Percentiles rank a stretch among this genome's conserved stretches.
Evolutionary conservation across 2,113 vertebrate species (phyloP).

Genomic region (Gallinago undulata): DNA sequence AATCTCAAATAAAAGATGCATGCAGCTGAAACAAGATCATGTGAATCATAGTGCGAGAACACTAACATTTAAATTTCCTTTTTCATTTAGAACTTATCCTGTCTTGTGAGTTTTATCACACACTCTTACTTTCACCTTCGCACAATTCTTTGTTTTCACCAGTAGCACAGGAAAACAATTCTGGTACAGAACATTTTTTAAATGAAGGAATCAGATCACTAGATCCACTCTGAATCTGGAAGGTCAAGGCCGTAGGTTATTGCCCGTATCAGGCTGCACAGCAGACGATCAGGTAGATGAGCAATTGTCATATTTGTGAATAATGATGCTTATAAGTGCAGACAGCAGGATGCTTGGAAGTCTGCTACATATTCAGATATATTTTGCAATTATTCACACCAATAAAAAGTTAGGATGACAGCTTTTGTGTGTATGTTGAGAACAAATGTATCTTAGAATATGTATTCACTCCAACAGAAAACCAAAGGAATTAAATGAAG

Average conservation of each 20-base stretch:
- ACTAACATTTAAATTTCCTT: not conserved
- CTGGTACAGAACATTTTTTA: not conserved
- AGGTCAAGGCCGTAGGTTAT: not conserved
- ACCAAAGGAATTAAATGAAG: not conserved
- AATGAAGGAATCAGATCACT: not conserved
- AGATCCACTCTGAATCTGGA: not conserved
- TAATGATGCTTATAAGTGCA: not conserved
- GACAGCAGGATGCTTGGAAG: not conserved
- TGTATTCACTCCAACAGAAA: not conserved
- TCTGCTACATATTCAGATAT: not conserved
- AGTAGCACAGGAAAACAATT: not conserved
- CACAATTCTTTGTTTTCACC: not conserved
- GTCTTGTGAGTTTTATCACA: not conserved
- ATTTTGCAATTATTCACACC: not conserved
- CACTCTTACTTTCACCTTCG: not conserved
- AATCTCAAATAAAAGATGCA: not conserved
- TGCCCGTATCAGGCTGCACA: not conserved
- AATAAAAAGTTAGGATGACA: not conserved
- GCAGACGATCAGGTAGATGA: not conserved
- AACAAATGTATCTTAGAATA: not conserved
- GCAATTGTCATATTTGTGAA: not conserved
- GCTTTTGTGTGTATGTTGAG: not conserved
- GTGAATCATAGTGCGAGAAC: not conserved
- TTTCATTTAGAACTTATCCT: not conserved
- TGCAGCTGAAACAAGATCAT: not conserved